Evolutionary conservation across 2,797 vertebrate species (phyloP), one percentile per base, ranked within the genome.

Genomic region (Rallus crepitans): DNA sequence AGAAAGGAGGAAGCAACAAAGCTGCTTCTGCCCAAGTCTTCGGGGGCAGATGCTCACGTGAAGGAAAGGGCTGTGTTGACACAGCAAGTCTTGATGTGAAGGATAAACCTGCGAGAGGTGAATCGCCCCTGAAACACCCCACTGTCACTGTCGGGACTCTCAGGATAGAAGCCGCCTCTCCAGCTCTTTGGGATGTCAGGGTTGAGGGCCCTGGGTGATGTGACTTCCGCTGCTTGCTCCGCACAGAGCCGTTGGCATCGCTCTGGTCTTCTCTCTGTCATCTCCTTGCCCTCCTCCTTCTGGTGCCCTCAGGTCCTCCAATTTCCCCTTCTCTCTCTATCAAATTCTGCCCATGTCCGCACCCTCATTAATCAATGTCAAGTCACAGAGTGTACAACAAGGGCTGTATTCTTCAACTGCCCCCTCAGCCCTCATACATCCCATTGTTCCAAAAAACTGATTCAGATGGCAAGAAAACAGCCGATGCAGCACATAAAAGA

Each of bases 291-390:
- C 97, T 98, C 98, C 98, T 98, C 98, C 98, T 98, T 96, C 73
- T 91, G 96, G 97, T 98, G 98, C 98, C 98, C 98, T 98, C 97
- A 97, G 98, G 98, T 98, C 98, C 98, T 98, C 98, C 82, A 95
- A 96, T 97, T 97, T 98, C 98, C 98, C 98, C 98, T 98, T 97
- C 96, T 97, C 97, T 97, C 98, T 98, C 98, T 90, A 96, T 98
- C 98, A 97, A 97, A 99, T 98, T 99, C 99, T 98, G 97, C 97
- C 98, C 98, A 98, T 98, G 98, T 99, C 98, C 98, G 97, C 98
- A 98, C 98, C 98, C 99, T 99, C 99, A 99, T 99, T 99, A 99
- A 99, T 99, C 99, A 99, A 99, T 98, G 99, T 99, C 99, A 99
- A 98, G 98, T 98, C 97, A 82, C 97, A 91, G 98, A 98, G 98